Percentiles rank a stretch among this genome's conserved stretches.
Evolutionary conservation across 2,888 invertebrate genomes (phyloP).

Genomic region (Dynastes tityus): DNA sequence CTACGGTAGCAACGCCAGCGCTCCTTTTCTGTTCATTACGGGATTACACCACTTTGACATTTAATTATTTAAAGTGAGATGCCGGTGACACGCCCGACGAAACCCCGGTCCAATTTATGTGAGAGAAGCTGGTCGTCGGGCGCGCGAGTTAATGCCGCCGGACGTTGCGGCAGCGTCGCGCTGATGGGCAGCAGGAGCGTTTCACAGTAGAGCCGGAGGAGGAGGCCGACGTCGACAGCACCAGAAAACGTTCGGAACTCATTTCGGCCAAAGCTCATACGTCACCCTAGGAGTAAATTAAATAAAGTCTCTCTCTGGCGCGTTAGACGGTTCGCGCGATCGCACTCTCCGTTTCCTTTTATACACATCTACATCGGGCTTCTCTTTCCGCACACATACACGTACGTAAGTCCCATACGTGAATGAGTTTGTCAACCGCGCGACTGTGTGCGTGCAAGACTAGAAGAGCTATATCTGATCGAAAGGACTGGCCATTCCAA

Average conservation of each 20-base stretch:
- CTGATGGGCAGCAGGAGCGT: slow-evolving; percentile 14
- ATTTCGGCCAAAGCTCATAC: slow-evolving; percentile 67
- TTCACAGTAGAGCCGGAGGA: not conserved
- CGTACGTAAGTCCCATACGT: slow-evolving; percentile 47
- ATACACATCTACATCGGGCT: not conserved
- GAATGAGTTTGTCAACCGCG: slow-evolving; percentile 19
- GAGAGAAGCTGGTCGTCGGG: slow-evolving; percentile 58
- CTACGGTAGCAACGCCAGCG: not conserved
- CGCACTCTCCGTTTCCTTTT: not conserved
- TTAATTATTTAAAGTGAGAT: slow-evolving; percentile 70
- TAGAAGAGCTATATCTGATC: slow-evolving; percentile 62
- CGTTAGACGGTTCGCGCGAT: not conserved
- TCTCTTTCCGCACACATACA: slow-evolving; percentile 4
- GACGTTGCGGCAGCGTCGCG: slow-evolving; percentile 38
- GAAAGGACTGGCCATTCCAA: slow-evolving; percentile 64
- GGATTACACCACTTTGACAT: slow-evolving; percentile 68
- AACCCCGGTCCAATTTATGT: slow-evolving; percentile 68
- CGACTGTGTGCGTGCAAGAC: slow-evolving; percentile 8
- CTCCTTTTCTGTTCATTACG: slow-evolving; percentile 64
- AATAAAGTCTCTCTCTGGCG: slow-evolving; percentile 65
- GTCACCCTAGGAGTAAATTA: slow-evolving; percentile 68
- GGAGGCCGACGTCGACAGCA: slow-evolving; percentile 41
- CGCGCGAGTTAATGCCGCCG: slow-evolving; percentile 59
- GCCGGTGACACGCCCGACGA: slow-evolving; percentile 61
- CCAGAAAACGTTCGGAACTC: slow-evolving; percentile 62